phyloP scores from a whole-genome alignment of 2,888 invertebrate genomes.

The Yponomeuta sedellus region DNA sequence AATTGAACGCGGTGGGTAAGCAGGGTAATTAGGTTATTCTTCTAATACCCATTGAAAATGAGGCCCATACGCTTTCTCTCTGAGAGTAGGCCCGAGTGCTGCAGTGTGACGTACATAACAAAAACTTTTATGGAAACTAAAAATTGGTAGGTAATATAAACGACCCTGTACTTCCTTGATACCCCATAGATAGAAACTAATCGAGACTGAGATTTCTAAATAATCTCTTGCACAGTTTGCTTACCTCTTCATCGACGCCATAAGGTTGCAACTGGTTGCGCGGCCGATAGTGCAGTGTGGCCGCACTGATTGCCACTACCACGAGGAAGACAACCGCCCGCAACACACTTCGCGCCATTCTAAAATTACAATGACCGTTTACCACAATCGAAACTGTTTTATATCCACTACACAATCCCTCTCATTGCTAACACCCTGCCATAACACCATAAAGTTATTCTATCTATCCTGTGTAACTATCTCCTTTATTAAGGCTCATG shows the following conservation, averaged over 20 bases:
- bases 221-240: not conserved
- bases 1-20: no score
- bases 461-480: not conserved
- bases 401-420: not conserved
- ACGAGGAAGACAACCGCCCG: not conserved
- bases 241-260: not conserved
- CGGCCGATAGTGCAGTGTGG: not conserved
- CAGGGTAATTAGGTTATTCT: no score
- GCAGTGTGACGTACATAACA: no score
- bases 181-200: no score
- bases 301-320: not conserved
- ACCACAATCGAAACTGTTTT: not conserved
- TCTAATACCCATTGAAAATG: no score
- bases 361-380: not conserved
- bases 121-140: no score
- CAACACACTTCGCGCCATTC: not conserved
- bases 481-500: not conserved
- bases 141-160: no score
- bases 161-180: no score
- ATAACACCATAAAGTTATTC: not conserved
- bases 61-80: no score
- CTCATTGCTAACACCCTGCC: not conserved
- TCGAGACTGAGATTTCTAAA: no score
- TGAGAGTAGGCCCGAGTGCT: no score
- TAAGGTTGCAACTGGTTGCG: not conserved